phyloP scores from a whole-genome alignment of 2,797 vertebrate species.

The Acrocephalus scirpaceus region DNA sequence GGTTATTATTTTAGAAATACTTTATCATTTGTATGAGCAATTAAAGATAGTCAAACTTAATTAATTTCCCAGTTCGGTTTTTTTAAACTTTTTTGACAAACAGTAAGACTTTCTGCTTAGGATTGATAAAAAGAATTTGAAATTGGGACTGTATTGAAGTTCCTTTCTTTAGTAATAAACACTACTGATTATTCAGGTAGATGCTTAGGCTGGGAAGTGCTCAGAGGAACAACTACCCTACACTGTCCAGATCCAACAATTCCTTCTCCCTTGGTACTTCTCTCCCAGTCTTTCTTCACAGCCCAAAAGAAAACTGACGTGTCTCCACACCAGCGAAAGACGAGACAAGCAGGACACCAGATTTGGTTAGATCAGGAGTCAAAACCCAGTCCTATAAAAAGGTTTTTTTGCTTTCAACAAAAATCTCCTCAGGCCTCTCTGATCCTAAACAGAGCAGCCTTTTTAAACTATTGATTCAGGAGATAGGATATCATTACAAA shows the following conservation, averaged over 20 bases:
- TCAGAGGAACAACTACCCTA: neutral
- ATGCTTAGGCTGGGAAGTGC: neutral
- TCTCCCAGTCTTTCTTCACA: neutral
- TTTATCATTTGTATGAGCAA: neutral
- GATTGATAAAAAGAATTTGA: neutral
- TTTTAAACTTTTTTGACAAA: neutral
- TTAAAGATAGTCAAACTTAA: neutral
- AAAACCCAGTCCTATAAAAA: neutral
- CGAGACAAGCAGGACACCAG: neutral
- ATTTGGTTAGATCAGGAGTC: neutral
- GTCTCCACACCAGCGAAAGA: neutral
- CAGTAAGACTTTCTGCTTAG: neutral
- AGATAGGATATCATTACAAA: neutral
- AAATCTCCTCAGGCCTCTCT: neutral
- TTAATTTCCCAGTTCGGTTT: neutral
- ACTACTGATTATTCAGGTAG: neutral
- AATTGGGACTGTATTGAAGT: neutral
- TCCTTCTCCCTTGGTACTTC: neutral
- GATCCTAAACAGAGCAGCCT: neutral
- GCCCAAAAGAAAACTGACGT: neutral
- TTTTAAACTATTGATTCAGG: neutral
- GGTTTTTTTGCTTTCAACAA: neutral
- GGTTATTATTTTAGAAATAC: neutral
- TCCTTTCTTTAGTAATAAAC: neutral
- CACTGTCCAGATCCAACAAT: neutral